Evolutionary conservation across 2,113 vertebrate genomes (phyloP).

Genomic region (Asarcornis scutulata): DNA sequence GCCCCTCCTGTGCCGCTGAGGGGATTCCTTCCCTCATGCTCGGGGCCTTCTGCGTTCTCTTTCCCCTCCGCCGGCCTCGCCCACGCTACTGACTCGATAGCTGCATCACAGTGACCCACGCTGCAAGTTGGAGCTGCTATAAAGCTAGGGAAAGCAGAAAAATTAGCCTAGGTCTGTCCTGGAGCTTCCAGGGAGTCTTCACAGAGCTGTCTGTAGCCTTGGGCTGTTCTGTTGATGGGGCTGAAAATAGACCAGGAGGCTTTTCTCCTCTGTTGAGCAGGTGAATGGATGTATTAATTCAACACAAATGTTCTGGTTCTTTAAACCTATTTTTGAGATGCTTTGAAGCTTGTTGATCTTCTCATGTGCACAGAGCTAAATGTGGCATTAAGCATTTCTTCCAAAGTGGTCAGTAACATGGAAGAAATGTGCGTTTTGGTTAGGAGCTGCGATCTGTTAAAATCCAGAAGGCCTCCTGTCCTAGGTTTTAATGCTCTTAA

Average conservation of each 20-base stretch:
- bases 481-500: fast-evolving
- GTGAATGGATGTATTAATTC: fast-evolving
- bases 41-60: neutral
- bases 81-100: neutral
- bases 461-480: neutral
- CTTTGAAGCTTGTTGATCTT: no score
- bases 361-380: neutral
- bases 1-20: neutral
- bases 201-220: no score
- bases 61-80: fast-evolving
- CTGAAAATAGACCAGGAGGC: neutral
- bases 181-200: no score
- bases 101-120: neutral
- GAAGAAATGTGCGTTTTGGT: neutral
- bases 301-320: neutral
- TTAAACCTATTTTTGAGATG: fast-evolving
- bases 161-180: fast-evolving
- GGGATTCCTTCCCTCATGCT: no score
- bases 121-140: neutral
- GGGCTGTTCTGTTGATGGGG: neutral
- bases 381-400: fast-evolving
- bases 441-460: fast-evolving
- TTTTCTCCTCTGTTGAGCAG: neutral
- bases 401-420: neutral
- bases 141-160: neutral